Conservation (phyloP, 1,140 invertebrate genomes). For the Drosophila lacertosa region DNA sequence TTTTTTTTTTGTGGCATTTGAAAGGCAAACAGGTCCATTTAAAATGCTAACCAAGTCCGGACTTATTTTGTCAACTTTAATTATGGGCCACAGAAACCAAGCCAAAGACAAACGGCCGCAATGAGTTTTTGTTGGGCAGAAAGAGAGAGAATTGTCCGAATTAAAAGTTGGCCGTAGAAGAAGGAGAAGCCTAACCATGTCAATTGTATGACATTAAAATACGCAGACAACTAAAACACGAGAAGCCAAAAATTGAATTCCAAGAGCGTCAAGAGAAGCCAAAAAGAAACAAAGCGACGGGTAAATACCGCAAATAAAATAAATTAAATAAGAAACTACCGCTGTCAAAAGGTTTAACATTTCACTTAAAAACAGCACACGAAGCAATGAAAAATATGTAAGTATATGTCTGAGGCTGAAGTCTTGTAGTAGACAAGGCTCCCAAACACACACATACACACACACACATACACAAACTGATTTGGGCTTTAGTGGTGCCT, state of each 20-base stretch:
- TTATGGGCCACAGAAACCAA: conserved; percentile 61
- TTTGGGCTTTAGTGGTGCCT: conserved; percentile 43
- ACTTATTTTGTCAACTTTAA: conserved; percentile 73
- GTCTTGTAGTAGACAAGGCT: conserved; percentile 23
- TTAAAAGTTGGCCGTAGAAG: too few species aligned
- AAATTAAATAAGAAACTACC: conserved; percentile 83
- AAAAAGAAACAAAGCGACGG: conserved; percentile 45
- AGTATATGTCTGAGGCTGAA: conserved; percentile 31
- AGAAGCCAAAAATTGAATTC: conserved; percentile 77
- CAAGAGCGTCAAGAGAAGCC: conserved; percentile 43
- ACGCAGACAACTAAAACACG: conserved; percentile 68
- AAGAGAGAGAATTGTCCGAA: not conserved
- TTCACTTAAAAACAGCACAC: conserved; percentile 76
- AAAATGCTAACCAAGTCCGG: conserved; percentile 38
- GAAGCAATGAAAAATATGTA: conserved; percentile 46
- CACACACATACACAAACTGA: conserved; percentile 11
- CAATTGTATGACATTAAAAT: conserved; percentile 79
- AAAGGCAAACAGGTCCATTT: conserved; percentile 46
- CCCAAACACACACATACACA: conserved; percentile 22
- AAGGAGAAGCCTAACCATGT: conserved; percentile 62
- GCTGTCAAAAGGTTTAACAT: conserved; percentile 82
- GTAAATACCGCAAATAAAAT: conserved; percentile 81
- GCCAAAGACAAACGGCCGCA: conserved; percentile 19
- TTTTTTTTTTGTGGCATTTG: conserved; percentile 23
- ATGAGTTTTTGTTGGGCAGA: not conserved